These are phyloP conservation scores for Neosalanx taihuensis DNA, from an alignment of 2,797 vertebrate species.

Conservation along the genomic window DNA sequence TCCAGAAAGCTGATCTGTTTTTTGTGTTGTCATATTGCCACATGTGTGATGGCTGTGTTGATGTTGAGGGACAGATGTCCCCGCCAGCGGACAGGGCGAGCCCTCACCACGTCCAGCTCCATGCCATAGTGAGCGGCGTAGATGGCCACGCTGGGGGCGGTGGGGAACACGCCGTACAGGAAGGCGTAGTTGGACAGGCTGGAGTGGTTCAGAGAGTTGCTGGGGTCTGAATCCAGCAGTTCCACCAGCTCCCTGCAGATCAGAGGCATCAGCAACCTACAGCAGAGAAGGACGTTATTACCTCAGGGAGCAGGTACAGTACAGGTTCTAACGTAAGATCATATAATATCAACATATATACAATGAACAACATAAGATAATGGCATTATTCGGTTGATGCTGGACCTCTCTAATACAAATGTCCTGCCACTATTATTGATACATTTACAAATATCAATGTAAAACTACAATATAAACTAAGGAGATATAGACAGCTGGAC, in stretches of 20 bases:
- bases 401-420: no score
- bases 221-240: slow-evolving; percentile 79
- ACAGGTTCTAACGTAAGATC: no score
- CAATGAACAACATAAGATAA: no score
- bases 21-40: slow-evolving; percentile 72
- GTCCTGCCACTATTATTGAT: no score
- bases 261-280: slow-evolving; percentile 91
- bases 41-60: slow-evolving; percentile 61
- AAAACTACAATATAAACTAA: no score
- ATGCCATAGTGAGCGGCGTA: slow-evolving; percentile 95
- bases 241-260: slow-evolving; percentile 95
- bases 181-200: slow-evolving; percentile 97
- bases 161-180: slow-evolving; percentile 94
- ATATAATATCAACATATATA: no score
- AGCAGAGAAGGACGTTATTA: not conserved
- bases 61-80: no score
- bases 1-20: not conserved
- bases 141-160: slow-evolving; percentile 95
- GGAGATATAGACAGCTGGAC: not conserved
- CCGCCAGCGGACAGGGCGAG: slow-evolving; percentile 1
- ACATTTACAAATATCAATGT: no score
- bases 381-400: no score
- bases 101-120: slow-evolving; percentile 95
- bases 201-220: slow-evolving; percentile 79
- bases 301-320: not conserved